Evolutionary conservation across 2,113 vertebrate genomes (phyloP), one percentile per base, ranked within the genome.

Genomic region (Ranitomeya variabilis): DNA sequence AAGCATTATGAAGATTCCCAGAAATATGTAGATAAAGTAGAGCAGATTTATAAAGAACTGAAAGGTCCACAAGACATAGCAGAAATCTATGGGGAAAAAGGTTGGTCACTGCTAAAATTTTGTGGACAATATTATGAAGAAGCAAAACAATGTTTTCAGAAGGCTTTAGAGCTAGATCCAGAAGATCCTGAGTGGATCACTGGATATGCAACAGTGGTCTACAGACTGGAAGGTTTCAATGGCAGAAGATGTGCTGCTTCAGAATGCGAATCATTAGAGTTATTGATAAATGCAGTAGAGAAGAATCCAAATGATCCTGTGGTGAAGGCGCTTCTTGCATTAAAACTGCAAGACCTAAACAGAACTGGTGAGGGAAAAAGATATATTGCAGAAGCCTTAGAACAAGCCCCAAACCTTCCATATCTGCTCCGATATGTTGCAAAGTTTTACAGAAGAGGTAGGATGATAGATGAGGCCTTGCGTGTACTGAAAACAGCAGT

Each of bases 111-210:
- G 21, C 77, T 96, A 69, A 94, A 91, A 60, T 95, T 95, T 91
- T 93, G 94, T 52, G 11, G 0, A 10, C 90, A 91, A 23, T 91
- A 95, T 91, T 94, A 91, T 0, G 11, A 87, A 55, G 94, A 86
- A 81, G 94, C 96, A 77, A 94, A 93, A 90, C 80, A 86, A 9
- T 93, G 92, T 90, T 97, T 96, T 92, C 90, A 91, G 86, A 93
- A 93, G 26, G 95, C 94, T 85, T 85, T 96, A 84, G 80, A 92
- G 86, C 64, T 45, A 45, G 37, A 45, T 3, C 37, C 37, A 45
- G 37, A 45, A 45, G 37, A 45, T 45, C 37, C 37, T 0, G 95
- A 96, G 71, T 96, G 94, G 91, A 94, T 91, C 52, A 23, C 90
- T 0, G 95, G 96, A 51, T 96, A 94, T 86, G 96, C 96, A 7